Base-by-base conservation (phyloP, 2,888 invertebrate genomes). In the Drosophila colorata region DNA sequence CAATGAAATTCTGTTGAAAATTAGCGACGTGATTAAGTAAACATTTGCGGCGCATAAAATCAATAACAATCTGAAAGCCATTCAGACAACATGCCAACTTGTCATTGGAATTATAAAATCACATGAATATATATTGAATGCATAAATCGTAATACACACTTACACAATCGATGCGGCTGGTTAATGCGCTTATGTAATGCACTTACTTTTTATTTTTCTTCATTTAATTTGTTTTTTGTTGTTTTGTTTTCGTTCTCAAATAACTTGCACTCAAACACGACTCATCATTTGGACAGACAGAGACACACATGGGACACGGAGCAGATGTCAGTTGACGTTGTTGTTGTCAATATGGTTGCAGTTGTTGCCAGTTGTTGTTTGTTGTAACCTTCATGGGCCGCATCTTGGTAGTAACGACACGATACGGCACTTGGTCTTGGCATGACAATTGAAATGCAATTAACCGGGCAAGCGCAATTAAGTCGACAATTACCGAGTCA, bases 401-500 rank as follows among this genome's bases (percentile, higher is more conserved):
- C 75, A 63, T n/a, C 44, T 37, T 71, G 48, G 37, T 35, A 28
- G 55, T 9, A 28, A 57, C 63, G 47, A 65, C 31, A 37, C 47
- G 57, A 43, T 8, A 40, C 55, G 46, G 33, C 63, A 61, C 74
- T 73, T 69, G 63, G 57, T 75, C 77, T 77, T 85, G 85, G 69
- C 82, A 87, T 81, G 84, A 87, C 87, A 87, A 84, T 87, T 83
- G 83, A 87, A 83, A 79, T 81, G 84, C 83, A 83, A 83, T 83
- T 83, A 83, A 84, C 79, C 87, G 83, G 82, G 69, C 84, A 84
- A 87, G 79, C 67, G 79, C 87, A 87, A 87, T 83, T 83, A 87
- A 87, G 70, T 41, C 68, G 67, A 71, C 87, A 87, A 77, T 83
- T 79, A 80, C 63, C 44, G 53, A 69, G 69, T 72, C 78, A 85